Percentiles rank a stretch among this genome's conserved stretches.
These are phyloP conservation scores for Ophioninae sp. DNA, from an alignment of 2,888 invertebrate species.

Conservation along the genomic window DNA sequence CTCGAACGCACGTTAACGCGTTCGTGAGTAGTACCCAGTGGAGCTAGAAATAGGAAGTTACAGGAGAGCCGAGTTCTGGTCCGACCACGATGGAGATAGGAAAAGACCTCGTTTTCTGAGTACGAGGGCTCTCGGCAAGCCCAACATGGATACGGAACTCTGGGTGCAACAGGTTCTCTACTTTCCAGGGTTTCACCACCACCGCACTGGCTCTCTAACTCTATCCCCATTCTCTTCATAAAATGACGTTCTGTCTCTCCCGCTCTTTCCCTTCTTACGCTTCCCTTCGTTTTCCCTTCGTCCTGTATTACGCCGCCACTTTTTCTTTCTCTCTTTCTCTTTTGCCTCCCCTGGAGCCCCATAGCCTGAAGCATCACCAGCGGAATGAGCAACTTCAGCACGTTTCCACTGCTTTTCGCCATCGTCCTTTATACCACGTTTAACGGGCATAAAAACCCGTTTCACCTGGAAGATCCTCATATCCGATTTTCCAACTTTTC, in stretches of 20 bases:
- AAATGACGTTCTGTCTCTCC: constrained; percentile 5
- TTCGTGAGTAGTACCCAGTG: constrained; percentile 15
- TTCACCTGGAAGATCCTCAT: background rate
- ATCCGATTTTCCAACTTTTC: background rate
- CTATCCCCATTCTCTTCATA: background rate
- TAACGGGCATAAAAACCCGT: background rate
- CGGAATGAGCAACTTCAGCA: constrained; percentile 35
- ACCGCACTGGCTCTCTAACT: constrained; percentile 15
- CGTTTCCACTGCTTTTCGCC: constrained; percentile 34
- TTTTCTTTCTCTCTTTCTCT: constrained; percentile 19
- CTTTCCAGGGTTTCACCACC: constrained; percentile 22
- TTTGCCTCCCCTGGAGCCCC: constrained; percentile 33
- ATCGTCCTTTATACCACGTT: constrained; percentile 23
- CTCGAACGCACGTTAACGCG: constrained; percentile 48
- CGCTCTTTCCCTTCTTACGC: background rate
- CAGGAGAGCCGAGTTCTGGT: constrained; percentile 28
- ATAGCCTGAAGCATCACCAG: constrained; percentile 26
- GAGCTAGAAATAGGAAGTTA: constrained; percentile 42
- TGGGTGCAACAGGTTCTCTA: constrained; percentile 57
- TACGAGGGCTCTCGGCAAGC: constrained; percentile 8
- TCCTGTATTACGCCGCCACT: background rate
- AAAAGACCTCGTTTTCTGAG: constrained; percentile 48
- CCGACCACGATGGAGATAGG: constrained; percentile 51
- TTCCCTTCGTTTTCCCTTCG: background rate
- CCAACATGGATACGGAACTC: constrained; percentile 24